These are phyloP conservation scores for Pecten maximus DNA, from an alignment of 2,888 invertebrate genomes.

Conservation along the genomic window DNA sequence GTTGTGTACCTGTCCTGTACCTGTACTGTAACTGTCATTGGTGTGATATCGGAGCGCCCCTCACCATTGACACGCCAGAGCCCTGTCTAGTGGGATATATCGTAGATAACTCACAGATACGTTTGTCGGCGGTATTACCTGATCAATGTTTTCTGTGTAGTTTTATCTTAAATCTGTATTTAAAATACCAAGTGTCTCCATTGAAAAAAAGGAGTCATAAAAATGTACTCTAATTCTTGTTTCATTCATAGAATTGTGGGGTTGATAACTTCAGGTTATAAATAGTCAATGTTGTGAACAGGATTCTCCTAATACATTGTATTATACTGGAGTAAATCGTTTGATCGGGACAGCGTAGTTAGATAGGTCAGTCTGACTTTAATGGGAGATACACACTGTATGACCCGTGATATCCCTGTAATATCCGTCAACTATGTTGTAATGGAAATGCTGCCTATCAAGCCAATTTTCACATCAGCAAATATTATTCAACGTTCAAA, in stretches of 20 bases:
- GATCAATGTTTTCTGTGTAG: not conserved
- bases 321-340: not conserved
- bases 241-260: conserved; percentile 21
- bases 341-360: not conserved
- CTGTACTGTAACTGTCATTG: not conserved
- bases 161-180: conserved; percentile 17
- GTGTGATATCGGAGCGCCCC: not conserved
- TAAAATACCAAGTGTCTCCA: not conserved
- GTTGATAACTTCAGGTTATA: conserved; percentile 1
- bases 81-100: not conserved
- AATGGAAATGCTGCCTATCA: not conserved
- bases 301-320: not conserved
- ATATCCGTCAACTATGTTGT: not conserved
- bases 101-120: not conserved
- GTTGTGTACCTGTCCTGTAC: not conserved
- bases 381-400: not conserved
- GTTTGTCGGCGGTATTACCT: not conserved
- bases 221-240: conserved; percentile 23
- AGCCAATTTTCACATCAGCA: not conserved
- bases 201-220: not conserved
- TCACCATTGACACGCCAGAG: not conserved
- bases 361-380: conserved; percentile 18
- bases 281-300: not conserved
- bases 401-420: not conserved
- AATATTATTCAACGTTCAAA: conserved; percentile 16